These are phyloP conservation scores for Poecilia latipinna DNA, from an alignment of 2,113 vertebrate genomes.

Conservation along the genomic window DNA sequence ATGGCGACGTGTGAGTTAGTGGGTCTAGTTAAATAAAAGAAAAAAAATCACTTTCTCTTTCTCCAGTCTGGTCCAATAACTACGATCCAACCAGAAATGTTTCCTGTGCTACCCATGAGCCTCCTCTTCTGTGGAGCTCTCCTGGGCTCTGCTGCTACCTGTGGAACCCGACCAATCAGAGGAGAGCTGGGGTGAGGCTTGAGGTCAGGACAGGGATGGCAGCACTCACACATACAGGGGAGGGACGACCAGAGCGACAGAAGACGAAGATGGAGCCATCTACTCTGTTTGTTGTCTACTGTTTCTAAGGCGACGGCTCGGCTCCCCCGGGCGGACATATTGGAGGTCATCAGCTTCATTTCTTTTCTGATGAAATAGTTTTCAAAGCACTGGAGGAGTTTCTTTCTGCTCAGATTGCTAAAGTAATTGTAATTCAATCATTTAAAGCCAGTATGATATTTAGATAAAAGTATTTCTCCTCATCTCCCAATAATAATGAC, in stretches of 20 bases:
- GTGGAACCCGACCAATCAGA: constrained; percentile 66
- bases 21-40: constrained; percentile 22
- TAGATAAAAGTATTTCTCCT: too few relatives aligned
- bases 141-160: constrained; percentile 68
- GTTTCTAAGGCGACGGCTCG: not conserved
- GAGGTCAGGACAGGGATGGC: constrained; percentile 8
- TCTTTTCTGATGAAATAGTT: not conserved
- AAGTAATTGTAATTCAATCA: too few relatives aligned
- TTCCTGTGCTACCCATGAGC: constrained; percentile 54
- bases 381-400: too few relatives aligned
- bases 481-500: too few relatives aligned
- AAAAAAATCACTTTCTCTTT: not conserved
- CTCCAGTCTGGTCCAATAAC: constrained; percentile 51
- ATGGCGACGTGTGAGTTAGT: constrained; percentile 23
- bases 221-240: not conserved
- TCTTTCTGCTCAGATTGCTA: too few relatives aligned
- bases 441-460: too few relatives aligned
- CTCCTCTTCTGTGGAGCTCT: constrained; percentile 72
- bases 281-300: not conserved
- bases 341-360: not conserved
- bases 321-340: not conserved
- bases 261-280: not conserved
- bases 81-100: constrained; percentile 54
- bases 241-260: not conserved
- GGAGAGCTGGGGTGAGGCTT: constrained; percentile 52